Base-by-base conservation (phyloP, 2,797 vertebrate species). In the Premnoplex brunnescens region DNA sequence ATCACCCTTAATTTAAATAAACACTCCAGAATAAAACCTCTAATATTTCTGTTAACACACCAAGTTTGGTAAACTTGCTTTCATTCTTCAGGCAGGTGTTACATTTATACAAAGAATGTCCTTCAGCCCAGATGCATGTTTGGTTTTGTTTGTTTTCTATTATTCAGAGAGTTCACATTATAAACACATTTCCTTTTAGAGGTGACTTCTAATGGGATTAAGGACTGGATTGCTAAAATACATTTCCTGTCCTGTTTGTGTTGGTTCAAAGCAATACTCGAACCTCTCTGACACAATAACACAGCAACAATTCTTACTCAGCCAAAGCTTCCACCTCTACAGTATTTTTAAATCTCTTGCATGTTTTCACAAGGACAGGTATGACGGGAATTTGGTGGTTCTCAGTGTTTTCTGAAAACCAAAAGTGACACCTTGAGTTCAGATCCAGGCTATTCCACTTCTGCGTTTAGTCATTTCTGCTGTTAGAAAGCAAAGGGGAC, bases 151-250 rank as follows among this genome's bases (percentile, higher is more conserved):
- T 83, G 74, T 67, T 89, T 82, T 79, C 92, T 63, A 9, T 84
- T 84, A 88, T 73, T 94, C 79, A 67, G 1, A 28, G 76, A 59
- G 69, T 23, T 81, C 79, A 67, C 52, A 36, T 37, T 76, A 88
- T 32, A 68, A 94, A 73, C 79, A 91, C 58, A 56, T 81, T 92
- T 96, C 85, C 92, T 94, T 89, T 81, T 18, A 56, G 88, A 88
- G 69, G 59, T 84, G 80, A 77, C 79, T 95, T 84, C 16, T 12
- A 91, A 73, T 4, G 34, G 89, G 62, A 84, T 87, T 77, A 88
- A 93, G 89, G 76, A 69, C 12, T 44, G 16, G 78, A 85, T 55
- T 63, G 78, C 66, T 81, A n/a, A 72, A 81, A 73, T 91, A 62
- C 75, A 76, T 73, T 92, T 93, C 92, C 92, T 96, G 91, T 49